These are phyloP conservation scores for Harmothoe impar DNA, from an alignment of 2,888 invertebrate species.

Conservation along the genomic window DNA sequence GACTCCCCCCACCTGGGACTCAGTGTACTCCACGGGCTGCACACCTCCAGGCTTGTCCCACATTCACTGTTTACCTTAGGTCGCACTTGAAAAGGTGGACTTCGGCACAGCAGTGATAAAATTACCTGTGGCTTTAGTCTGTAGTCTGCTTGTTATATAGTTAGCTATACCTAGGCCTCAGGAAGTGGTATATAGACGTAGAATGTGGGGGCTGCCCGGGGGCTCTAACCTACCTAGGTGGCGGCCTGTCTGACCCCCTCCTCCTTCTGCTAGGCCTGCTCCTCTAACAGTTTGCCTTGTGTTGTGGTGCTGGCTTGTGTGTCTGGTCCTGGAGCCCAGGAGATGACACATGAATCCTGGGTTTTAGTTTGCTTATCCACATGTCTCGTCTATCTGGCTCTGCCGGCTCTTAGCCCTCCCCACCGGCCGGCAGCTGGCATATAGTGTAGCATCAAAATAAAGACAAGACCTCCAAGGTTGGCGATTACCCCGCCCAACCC, in stretches of 20 bases:
- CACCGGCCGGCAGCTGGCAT: neutral
- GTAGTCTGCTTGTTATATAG: neutral
- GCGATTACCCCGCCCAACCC: neutral
- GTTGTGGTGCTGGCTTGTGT: neutral
- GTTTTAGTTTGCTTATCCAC: slow-evolving; percentile 40
- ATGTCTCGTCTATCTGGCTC: slow-evolving; percentile 42
- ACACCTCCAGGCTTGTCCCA: slow-evolving; percentile 28
- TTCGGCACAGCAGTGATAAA: slow-evolving; percentile 27
- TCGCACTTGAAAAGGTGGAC: neutral
- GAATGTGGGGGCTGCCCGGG: neutral
- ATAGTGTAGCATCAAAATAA: slow-evolving; percentile 12
- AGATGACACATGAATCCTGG: slow-evolving; percentile 32
- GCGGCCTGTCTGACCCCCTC: neutral
- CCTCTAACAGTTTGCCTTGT: slow-evolving; percentile 10
- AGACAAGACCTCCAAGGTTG: neutral
- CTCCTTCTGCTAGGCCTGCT: no score
- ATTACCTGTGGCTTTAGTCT: slow-evolving; percentile 24
- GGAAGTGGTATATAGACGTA: neutral
- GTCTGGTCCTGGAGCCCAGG: neutral
- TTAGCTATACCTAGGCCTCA: neutral
- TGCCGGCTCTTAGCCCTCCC: neutral
- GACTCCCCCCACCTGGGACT: neutral
- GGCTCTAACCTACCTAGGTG: neutral
- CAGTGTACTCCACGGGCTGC: neutral
- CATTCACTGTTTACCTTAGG: slow-evolving; percentile 9